Evolutionary conservation across 2,113 vertebrate species (phyloP).

Genomic region (Toxostoma redivivum): DNA sequence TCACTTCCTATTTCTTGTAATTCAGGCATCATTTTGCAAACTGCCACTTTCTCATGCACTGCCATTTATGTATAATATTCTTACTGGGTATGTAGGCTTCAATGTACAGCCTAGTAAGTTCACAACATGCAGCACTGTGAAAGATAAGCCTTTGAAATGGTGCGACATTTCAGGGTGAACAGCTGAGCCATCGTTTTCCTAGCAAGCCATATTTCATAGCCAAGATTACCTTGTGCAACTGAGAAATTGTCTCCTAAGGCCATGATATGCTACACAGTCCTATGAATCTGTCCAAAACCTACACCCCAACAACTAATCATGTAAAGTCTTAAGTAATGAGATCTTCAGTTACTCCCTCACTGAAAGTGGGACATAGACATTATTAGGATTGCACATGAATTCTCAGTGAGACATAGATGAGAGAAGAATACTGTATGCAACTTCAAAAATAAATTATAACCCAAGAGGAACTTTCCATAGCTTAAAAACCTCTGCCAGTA

Average conservation of each 20-base stretch:
- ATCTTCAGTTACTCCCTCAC: background rate
- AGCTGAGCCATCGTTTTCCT: background rate
- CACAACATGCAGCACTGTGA: background rate
- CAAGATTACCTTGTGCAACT: background rate
- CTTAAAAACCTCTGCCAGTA: background rate
- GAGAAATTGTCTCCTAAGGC: background rate
- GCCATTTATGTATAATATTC: background rate
- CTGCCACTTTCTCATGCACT: background rate
- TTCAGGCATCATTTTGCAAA: background rate
- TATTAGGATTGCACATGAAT: background rate
- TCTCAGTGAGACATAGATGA: background rate
- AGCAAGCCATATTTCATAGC: background rate
- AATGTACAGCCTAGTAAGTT: background rate
- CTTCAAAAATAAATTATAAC: background rate
- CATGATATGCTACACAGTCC: background rate
- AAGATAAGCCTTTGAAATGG: conserved; percentile 14
- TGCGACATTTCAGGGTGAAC: background rate
- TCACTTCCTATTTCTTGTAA: background rate
- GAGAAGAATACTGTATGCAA: background rate
- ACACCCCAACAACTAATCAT: background rate
- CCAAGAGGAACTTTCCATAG: background rate
- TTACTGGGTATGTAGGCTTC: background rate
- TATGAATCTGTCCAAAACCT: background rate
- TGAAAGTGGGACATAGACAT: background rate
- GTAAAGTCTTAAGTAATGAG: background rate